These are phyloP conservation scores for Thereva unica DNA, from an alignment of 2,888 invertebrate species.

Conservation along the genomic window DNA sequence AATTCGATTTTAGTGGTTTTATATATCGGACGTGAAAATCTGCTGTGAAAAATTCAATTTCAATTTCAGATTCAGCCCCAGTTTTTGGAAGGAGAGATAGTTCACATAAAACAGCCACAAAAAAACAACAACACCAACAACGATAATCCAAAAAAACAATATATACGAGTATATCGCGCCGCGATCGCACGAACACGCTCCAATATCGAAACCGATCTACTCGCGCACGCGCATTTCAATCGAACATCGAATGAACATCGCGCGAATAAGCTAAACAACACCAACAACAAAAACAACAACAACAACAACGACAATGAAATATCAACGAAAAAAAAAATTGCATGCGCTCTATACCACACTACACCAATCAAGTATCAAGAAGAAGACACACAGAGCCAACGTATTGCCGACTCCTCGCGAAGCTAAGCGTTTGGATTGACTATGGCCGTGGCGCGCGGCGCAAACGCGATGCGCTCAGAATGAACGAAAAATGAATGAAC, in stretches of 20 bases:
- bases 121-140: no score
- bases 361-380: slow-evolving; percentile 9
- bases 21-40: no score
- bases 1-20: no score
- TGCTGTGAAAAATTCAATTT: no score
- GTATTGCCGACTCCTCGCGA: slow-evolving; percentile 20
- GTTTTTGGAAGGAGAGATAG: no score
- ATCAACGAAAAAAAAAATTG: slow-evolving; percentile 5
- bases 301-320: slow-evolving; percentile 18
- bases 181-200: no score
- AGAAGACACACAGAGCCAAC: slow-evolving; percentile 13
- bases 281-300: background rate
- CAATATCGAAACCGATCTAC: no score
- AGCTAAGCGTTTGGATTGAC: slow-evolving; percentile 3
- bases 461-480: slow-evolving; percentile 26
- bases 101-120: no score
- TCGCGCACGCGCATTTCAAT: background rate
- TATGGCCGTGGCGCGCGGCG: slow-evolving; percentile 10
- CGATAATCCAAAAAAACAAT: no score
- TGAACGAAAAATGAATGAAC: slow-evolving; percentile 38
- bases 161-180: no score
- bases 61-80: no score
- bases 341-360: slow-evolving; percentile 13
- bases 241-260: background rate
- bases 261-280: background rate